These are phyloP conservation scores for Rhea pennata DNA, from an alignment of 2,113 vertebrate species.

Conservation along the genomic window DNA sequence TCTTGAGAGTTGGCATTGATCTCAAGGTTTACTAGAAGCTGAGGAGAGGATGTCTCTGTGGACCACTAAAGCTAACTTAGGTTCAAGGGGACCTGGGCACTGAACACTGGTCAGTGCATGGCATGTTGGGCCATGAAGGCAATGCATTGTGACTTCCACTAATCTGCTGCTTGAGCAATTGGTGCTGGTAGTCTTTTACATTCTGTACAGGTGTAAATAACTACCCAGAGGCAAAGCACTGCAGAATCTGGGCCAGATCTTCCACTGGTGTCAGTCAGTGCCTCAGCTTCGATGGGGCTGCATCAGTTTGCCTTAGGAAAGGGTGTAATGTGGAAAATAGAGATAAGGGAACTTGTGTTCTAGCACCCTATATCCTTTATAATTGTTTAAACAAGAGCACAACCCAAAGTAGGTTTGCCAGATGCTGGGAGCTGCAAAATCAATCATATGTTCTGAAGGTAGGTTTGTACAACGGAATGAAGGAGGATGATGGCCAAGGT, in stretches of 20 bases:
- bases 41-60: conserved; percentile 43
- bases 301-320: conserved; percentile 66
- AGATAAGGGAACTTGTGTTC: conserved; percentile 65
- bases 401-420: conserved; percentile 36
- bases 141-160: neutral
- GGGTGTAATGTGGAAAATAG: conserved; percentile 67
- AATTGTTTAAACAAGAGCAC: conserved; percentile 57
- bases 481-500: neutral
- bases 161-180: neutral
- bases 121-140: neutral
- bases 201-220: conserved; percentile 58
- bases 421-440: conserved; percentile 33
- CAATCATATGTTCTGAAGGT: neutral
- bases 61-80: conserved; percentile 50
- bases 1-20: conserved; percentile 34
- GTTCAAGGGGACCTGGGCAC: conserved; percentile 29
- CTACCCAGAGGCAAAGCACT: conserved; percentile 38
- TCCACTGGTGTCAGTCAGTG: conserved; percentile 53
- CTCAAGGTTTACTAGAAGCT: conserved; percentile 38
- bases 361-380: conserved; percentile 56
- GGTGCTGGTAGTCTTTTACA: conserved; percentile 41
- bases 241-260: conserved; percentile 44
- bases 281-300: conserved; percentile 28
- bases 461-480: neutral
- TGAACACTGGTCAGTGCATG: neutral